These are phyloP conservation scores for Oncorhynchus nerka DNA, from an alignment of 2,113 vertebrate genomes.

Conservation along the genomic window DNA sequence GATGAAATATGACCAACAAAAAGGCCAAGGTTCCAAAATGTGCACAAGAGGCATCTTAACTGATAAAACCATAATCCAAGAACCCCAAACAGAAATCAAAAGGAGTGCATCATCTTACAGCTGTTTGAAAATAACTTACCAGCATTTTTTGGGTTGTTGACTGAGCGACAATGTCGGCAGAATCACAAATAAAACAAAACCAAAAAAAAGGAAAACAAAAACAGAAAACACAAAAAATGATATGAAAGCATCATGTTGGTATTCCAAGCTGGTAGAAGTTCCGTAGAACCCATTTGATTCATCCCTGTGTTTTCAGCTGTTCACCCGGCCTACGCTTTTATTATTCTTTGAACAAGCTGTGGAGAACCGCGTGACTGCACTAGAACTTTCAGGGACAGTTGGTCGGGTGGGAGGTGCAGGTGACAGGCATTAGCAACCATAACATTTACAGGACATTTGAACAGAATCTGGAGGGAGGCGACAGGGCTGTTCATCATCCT, in stretches of 20 bases:
- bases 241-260: constrained; percentile 31
- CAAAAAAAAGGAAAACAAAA: constrained; percentile 29
- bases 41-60: constrained; percentile 33
- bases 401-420: background rate
- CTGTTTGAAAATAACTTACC: constrained; percentile 52
- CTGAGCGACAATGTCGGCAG: constrained; percentile 52
- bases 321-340: background rate
- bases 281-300: too few relatives aligned
- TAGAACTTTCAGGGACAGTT: background rate
- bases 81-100: constrained; percentile 18
- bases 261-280: background rate
- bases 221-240: constrained; percentile 51
- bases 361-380: background rate
- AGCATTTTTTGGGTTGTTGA: constrained; percentile 60
- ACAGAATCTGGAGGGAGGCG: background rate
- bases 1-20: background rate
- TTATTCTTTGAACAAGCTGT: background rate
- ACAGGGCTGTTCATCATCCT: background rate
- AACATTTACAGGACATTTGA: background rate
- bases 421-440: background rate
- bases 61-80: constrained; percentile 12
- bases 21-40: constrained; percentile 31
- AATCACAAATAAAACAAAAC: constrained; percentile 44
- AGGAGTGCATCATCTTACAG: constrained; percentile 38
- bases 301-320: constrained; percentile 3